phyloP scores from a whole-genome alignment of 2,113 vertebrate species.

The Rhinolophus ferrumequinum region DNA sequence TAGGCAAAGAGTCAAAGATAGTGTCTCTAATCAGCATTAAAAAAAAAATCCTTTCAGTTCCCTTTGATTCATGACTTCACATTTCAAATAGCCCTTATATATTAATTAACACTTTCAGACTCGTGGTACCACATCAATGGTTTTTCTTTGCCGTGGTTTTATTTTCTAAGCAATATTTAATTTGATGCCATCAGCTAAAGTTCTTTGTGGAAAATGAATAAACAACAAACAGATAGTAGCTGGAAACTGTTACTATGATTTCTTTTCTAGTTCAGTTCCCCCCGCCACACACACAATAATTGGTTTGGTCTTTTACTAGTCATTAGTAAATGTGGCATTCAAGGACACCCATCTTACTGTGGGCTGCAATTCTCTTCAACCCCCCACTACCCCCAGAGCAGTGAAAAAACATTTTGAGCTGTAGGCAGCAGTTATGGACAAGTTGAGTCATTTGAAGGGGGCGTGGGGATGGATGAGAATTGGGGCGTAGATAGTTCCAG shows the following conservation, averaged over 20 bases:
- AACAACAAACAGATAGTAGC: background rate
- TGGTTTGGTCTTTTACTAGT: background rate
- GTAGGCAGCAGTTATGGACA: background rate
- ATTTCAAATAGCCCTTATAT: constrained; percentile 19
- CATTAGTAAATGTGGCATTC: background rate
- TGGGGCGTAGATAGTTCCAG: background rate
- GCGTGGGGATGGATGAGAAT: rapidly evolving
- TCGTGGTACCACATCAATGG: background rate
- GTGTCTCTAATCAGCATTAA: background rate
- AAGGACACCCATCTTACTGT: background rate
- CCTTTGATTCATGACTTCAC: constrained; percentile 36
- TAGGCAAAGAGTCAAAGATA: constrained; percentile 27
- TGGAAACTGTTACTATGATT: background rate
- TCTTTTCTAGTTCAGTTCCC: background rate
- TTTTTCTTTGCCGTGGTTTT: constrained; percentile 44
- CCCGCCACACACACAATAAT: no score
- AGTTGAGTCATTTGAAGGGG: background rate
- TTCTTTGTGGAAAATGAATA: background rate
- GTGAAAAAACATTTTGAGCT: background rate
- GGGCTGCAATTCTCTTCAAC: background rate
- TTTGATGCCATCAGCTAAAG: background rate
- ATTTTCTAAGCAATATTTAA: constrained; percentile 43
- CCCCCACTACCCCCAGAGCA: rapidly evolving
- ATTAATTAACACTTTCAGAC: constrained; percentile 22
- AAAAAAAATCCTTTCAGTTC: background rate